A percentile compares a stretch with the other conserved stretches of the same genome.
phyloP scores from a whole-genome alignment of 2,113 vertebrate genomes.

The Plecturocebus donacophilus region DNA sequence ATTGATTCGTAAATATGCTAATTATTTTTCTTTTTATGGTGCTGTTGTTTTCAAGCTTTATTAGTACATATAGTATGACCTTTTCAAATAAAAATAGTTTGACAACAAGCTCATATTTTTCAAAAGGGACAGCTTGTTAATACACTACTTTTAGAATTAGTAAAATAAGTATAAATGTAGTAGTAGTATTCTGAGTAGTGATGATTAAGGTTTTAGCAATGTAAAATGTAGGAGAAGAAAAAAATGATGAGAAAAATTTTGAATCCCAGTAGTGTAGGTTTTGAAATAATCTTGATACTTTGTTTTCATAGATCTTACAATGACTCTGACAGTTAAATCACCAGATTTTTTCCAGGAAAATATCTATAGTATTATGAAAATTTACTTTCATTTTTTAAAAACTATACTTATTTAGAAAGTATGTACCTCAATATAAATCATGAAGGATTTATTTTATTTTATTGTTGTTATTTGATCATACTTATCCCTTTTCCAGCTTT shows the following conservation, averaged over 20 bases:
- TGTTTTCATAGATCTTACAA: neutral
- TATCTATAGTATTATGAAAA: neutral
- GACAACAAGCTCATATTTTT: neutral
- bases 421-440: conserved; percentile 4
- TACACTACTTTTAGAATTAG: conserved; percentile 4
- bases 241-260: neutral
- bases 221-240: neutral
- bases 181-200: neutral
- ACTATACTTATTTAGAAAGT: conserved; percentile 22
- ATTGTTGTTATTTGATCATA: neutral
- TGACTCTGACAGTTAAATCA: neutral
- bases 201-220: conserved; percentile 2
- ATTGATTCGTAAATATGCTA: neutral
- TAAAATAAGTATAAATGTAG: neutral
- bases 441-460: neutral
- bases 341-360: neutral
- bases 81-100: conserved; percentile 34
- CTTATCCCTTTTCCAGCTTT: neutral
- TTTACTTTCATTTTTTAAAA: neutral
- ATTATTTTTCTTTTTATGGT: neutral
- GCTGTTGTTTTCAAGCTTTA: neutral
- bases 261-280: neutral
- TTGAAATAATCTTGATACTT: conserved; percentile 21
- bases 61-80: neutral
- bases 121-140: neutral